Conservation (phyloP, 1,140 invertebrate species). For the Neotoxoptera formosana region DNA sequence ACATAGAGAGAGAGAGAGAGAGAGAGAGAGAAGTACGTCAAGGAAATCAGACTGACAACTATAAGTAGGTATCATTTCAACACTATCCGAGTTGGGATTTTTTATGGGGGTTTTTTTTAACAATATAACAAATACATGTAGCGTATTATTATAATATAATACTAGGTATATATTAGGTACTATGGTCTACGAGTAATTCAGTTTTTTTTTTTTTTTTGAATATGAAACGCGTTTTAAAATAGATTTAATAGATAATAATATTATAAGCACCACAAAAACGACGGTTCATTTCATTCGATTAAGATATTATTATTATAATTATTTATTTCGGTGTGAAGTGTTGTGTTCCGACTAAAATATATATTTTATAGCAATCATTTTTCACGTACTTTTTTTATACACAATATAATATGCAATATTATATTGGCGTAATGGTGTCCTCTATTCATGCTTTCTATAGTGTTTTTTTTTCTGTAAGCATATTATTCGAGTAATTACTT, state of each 20-base stretch:
- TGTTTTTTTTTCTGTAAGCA: not conserved
- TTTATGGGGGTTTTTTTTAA: not conserved
- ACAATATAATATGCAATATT: not conserved
- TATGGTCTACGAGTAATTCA: not conserved
- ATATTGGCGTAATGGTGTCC: not conserved
- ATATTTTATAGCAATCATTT: not conserved
- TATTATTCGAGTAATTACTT: not conserved
- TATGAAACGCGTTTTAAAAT: not conserved
- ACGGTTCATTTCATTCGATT: not conserved
- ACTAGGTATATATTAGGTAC: not conserved
- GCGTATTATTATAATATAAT: not conserved
- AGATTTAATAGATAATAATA: too few species aligned
- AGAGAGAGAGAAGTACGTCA: too few species aligned
- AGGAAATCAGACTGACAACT: not conserved
- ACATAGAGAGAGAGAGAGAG: too few species aligned
- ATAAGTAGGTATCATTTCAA: not conserved
- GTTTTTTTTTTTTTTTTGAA: not conserved
- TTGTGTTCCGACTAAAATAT: not conserved
- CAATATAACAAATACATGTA: not conserved
- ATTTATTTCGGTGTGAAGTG: not conserved
- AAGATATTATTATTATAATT: not conserved
- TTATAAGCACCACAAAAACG: not conserved
- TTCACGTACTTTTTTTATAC: not conserved
- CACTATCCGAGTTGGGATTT: not conserved
- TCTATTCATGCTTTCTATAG: not conserved